Conservation (phyloP, 2,888 invertebrate genomes). For the Lumbricus terrestris region DNA sequence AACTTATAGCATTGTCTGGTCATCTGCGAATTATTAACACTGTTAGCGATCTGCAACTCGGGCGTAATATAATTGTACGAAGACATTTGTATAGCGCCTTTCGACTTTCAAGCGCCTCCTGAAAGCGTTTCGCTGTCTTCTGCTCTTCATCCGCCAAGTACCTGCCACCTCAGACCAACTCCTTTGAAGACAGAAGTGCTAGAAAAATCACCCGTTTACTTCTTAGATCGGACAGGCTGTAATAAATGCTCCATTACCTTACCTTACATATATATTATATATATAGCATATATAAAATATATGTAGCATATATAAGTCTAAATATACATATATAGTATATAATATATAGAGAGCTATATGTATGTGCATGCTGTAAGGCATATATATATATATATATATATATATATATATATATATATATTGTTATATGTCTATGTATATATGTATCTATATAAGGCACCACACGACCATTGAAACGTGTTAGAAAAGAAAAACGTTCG, state of each 20-base stretch:
- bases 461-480: constrained; percentile 8
- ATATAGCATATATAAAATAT: constrained; percentile 4
- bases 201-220: neutral
- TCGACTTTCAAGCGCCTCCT: no score
- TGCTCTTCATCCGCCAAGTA: neutral
- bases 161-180: neutral
- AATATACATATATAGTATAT: neutral
- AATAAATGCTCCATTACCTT: constrained; percentile 3
- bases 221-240: neutral
- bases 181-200: neutral
- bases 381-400: neutral
- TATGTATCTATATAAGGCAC: neutral
- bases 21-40: no score
- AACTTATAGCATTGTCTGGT: no score
- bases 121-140: neutral
- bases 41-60: neutral
- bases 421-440: neutral
- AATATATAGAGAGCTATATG: neutral
- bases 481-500: constrained; percentile 9
- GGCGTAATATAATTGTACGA: no score
- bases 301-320: neutral
- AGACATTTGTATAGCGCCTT: no score
- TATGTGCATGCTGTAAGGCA: neutral
- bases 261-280: neutral
- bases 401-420: neutral